Evolutionary conservation across 1,140 invertebrate species (phyloP).

Genomic region (Telenomus remus): DNA sequence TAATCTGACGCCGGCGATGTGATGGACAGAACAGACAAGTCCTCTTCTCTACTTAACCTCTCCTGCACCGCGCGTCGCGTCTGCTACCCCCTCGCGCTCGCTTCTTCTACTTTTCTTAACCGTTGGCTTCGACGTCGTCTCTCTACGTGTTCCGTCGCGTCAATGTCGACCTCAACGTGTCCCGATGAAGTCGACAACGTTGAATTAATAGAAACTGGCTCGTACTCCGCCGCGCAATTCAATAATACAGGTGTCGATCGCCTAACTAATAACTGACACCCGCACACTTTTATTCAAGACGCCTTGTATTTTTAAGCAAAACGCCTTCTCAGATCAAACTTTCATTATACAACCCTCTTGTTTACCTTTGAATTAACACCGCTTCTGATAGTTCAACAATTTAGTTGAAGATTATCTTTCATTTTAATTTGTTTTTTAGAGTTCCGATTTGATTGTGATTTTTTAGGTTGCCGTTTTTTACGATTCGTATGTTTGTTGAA

Average conservation of each 20-base stretch:
- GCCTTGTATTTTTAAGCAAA: constrained; percentile 3
- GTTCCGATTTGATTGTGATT: too few relatives aligned
- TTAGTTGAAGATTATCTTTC: too few relatives aligned
- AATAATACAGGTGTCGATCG: constrained; percentile 51
- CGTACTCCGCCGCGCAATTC: constrained; percentile 29
- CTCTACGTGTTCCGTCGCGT: constrained; percentile 48
- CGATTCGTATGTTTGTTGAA: too few relatives aligned
- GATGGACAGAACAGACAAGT: constrained; percentile 75
- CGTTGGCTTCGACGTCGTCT: constrained; percentile 54
- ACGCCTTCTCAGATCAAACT: too few relatives aligned
- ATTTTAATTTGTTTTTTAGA: too few relatives aligned
- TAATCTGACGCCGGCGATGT: constrained; percentile 75
- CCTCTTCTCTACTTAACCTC: constrained; percentile 65
- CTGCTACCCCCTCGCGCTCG: constrained; percentile 42
- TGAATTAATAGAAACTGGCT: constrained; percentile 57
- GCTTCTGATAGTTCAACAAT: too few relatives aligned
- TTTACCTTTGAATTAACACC: too few relatives aligned
- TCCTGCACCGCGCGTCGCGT: constrained; percentile 52
- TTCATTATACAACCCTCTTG: too few relatives aligned
- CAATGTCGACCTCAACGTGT: constrained; percentile 52
- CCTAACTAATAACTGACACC: constrained; percentile 26
- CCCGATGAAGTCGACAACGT: constrained; percentile 53
- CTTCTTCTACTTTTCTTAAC: constrained; percentile 60
- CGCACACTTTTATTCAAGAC: constrained; percentile 15
- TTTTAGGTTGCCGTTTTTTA: too few relatives aligned